These are phyloP conservation scores for Eupithecia inturbata DNA, from an alignment of 2,888 invertebrate genomes.

Conservation along the genomic window DNA sequence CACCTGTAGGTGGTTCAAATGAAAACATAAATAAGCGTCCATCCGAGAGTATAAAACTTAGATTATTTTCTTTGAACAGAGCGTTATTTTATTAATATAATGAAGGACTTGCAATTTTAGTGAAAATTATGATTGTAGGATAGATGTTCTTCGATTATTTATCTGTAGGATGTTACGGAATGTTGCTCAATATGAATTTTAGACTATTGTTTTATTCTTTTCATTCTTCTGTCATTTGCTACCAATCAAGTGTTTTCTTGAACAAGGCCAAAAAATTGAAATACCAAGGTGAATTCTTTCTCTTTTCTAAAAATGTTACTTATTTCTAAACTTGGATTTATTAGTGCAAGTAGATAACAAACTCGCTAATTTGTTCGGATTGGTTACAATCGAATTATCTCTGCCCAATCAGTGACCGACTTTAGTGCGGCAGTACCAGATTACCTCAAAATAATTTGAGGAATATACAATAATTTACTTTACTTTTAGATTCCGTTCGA, in stretches of 20 bases:
- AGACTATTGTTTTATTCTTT: background rate
- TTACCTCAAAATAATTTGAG: background rate
- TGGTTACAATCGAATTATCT: conserved; percentile 24
- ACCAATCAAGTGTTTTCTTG: conserved; percentile 54
- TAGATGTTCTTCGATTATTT: too few species aligned
- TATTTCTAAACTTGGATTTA: background rate
- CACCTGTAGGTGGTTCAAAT: too few species aligned
- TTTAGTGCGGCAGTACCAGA: conserved; percentile 27
- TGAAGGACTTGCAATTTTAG: too few species aligned
- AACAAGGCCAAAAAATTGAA: conserved; percentile 63
- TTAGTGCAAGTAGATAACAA: background rate
- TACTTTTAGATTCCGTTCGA: conserved; percentile 34
- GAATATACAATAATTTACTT: background rate
- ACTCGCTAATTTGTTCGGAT: background rate
- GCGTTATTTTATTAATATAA: too few species aligned
- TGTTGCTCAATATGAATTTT: background rate
- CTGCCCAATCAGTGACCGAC: conserved; percentile 22
- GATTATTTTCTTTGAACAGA: too few species aligned
- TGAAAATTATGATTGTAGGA: too few species aligned
- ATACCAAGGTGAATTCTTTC: conserved; percentile 72
- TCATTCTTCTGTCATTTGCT: conserved; percentile 40
- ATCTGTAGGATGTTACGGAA: background rate
- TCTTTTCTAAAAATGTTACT: conserved; percentile 10
- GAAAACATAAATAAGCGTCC: too few species aligned
- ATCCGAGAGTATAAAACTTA: too few species aligned